Evolutionary conservation across 2,113 vertebrate species (phyloP), one percentile per base, ranked within the genome.

Genomic region (Gorsachius goisagi): DNA sequence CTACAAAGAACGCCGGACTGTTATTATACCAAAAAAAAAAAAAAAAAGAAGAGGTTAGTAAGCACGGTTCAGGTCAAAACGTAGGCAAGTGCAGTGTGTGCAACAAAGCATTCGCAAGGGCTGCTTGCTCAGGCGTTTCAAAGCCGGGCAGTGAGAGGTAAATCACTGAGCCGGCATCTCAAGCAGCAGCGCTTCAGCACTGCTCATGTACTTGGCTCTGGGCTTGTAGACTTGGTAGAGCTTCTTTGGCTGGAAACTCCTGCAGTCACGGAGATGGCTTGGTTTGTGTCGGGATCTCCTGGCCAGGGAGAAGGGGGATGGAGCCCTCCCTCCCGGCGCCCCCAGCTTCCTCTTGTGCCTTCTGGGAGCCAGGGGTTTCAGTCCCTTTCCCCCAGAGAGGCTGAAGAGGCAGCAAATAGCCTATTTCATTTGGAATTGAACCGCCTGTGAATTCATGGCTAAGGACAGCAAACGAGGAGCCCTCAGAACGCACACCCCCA

Each of bases 191-290:
- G 3, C 28, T 0, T 9, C 52, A 23, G 62, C 27, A 3, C 15
- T 52, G 49, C 27, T 2, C 0, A 0, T 4, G 33, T 11, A 5
- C 4, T 49, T 2, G 0, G 6, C 68, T 82, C 71, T 8, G 35
- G 2, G 0, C 26, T 11, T 19, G 5, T 5, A 16, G 28, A 1
- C 58, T 27, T 14, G 12, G 27, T 4, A 22, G 9, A 30, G n/a
- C 75, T 66, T 15, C 55, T 45, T 4, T 5, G 8, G 17, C 67
- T 89, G 89, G 27, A 33, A 86, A 28, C 41, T 47, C 67, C 47
- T 37, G 45, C 0, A 0, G 32, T 49, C 50, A 37, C 1, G 1
- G 32, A 27, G 10, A 14, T 12, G 41, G 24, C 39, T 28, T 47
- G 49, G 21, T 41, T 77, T 53, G 1, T 15, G 18, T 13, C 0